Base-by-base conservation (phyloP, 1,140 invertebrate species). In the Zophobas atratus region DNA sequence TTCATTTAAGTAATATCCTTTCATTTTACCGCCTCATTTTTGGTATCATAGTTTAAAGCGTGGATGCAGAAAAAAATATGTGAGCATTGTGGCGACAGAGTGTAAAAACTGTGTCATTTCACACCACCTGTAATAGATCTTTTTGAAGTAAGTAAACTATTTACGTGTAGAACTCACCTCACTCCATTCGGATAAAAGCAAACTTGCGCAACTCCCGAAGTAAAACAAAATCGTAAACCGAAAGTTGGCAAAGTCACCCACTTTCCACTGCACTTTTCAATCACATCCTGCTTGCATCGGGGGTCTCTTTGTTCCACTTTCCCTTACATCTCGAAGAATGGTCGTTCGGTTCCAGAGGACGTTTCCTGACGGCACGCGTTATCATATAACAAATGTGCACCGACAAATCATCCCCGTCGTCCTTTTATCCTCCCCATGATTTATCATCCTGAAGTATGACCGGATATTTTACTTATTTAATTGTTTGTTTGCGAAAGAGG, bases 401-500 rank as follows among this genome's bases (percentile, higher is more conserved):
- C 80, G 81, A 81, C 81, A 81, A 82, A 82, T 82, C 81, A 81
- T 81, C 76, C 81, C 76, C 46, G 56, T 74, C 75, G 48, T 70
- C 79, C 77, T 80, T 79, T 78, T 78, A 56, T 79, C 72, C 63
- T 74, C 51, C 6, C 41, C 70, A 75, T 81, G 81, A 82, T 82
- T 82, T 82, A 82, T 82, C 41, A 75, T 49, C 36, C 8, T 32
- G 70, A 32, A 57, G 55, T 71, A 74, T 36, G 70, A 78, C 81
- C 81, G 81, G 81, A 82, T 80, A 77, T 81, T 82, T 82, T 82
- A 81, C 79, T 82, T 82, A 82, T 82, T 82, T 82, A 81, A 82
- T 82, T 82, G 81, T 82, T 82, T 82, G 81, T 82, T 81, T 81
- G 80, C 49, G 57, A 72, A 81, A 49, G 75, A 76, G 78, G 70